Base-by-base conservation (phyloP, 2,888 invertebrate genomes). In the Trichopoda pennipes region DNA sequence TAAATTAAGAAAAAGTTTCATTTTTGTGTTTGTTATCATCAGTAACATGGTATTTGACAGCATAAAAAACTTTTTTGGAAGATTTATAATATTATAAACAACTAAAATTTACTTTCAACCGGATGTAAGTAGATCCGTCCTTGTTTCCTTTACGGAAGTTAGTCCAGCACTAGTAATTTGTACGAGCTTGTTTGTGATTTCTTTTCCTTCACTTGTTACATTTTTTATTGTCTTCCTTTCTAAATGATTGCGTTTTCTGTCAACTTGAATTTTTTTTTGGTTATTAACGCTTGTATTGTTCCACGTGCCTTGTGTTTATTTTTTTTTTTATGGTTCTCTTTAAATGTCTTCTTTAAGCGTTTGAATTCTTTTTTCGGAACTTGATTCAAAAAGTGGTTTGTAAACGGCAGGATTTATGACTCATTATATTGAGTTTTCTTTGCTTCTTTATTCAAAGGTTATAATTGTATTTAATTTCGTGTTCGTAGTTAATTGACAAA, bases 71-170 rank as follows among this genome's bases (percentile, higher is more conserved):
- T 35, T 69, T 77, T 69, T 76, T n/a, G 12, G 10, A 38, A 7
- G 1, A 12, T 38, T 38, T 38, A 1, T 38, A 38, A 38, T 38
- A 7, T 58, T 69, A 66, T 49, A 19, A 61, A 28, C 63, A 64
- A 63, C 42, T 63, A 47, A 68, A 49, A 44, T 17, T 51, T 56
- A 69, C 44, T 69, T 53, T 60, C 17, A 58, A 42, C 42, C 80
- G 83, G 83, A 83, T 49, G 68, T 69, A 9, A 72, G 42, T 55
- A 74, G 78, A 78, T 81, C 80, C 51, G 78, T 16, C 77, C 49
- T 55, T 70, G 80, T 83, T 83, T 83, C 81, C 83, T 58, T 61
- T n/a, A 19, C 83, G 83, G 81, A 83, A 78, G 66, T 64, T 28
- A 35, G 35, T n/a, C 47, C 75, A 14, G 53, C 23, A 44, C n/a